phyloP scores from a whole-genome alignment of 2,888 invertebrate genomes.

The Caenorhabditis sp. region DNA sequence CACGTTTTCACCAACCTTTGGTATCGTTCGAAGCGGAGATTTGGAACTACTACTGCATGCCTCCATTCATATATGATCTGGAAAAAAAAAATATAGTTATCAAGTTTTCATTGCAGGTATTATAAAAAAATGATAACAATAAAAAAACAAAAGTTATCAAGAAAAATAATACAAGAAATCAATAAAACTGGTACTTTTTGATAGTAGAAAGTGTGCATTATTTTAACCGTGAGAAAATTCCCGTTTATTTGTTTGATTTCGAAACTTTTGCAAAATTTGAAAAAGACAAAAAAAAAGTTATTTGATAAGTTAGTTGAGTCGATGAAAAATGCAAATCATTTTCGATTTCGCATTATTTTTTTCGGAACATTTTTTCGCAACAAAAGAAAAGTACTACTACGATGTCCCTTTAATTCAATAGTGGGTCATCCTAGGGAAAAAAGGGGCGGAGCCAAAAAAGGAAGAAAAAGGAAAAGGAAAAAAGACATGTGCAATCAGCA shows the following conservation, averaged over 20 bases:
- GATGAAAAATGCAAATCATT: no score
- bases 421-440: constrained; percentile 1
- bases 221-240: no score
- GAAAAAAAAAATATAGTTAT: neutral
- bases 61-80: neutral
- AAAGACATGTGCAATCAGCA: neutral
- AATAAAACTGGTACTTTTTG: no score
- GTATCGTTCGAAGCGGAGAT: neutral
- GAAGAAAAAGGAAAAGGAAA: neutral
- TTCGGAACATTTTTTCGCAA: no score
- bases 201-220: no score
- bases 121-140: neutral
- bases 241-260: no score
- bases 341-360: no score
- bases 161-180: no score
- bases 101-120: neutral
- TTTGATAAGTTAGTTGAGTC: no score
- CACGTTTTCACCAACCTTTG: neutral
- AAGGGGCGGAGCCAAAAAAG: neutral
- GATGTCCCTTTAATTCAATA: neutral
- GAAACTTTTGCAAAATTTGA: no score
- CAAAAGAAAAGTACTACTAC: neutral
- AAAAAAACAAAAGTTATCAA: neutral
- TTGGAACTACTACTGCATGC: neutral
- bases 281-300: no score